Base-by-base conservation (phyloP, 2,797 vertebrate genomes). In the Kryptopterus vitreolus region DNA sequence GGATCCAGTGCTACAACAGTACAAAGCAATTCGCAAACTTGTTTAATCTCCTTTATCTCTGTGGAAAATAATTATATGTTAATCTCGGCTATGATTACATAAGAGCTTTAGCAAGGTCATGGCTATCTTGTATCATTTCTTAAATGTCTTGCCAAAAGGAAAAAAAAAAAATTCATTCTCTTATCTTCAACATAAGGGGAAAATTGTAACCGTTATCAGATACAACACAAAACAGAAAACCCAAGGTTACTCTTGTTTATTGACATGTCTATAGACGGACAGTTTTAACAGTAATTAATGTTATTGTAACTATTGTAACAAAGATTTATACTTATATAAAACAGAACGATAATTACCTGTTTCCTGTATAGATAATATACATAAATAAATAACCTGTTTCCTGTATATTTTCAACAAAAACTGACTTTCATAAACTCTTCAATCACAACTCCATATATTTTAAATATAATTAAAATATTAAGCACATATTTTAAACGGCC, bases 211-310 rank as follows among this genome's bases (percentile, higher is more conserved):
- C 24, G 22, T 22, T 78, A 48, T 58, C 31, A 69, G 50, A 59
- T 31, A 58, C 63, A 77, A 43, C 16, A 24, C 15, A 63, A 38
- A 63, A 38, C 24, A 22, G 4, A 71, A 73, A 74, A 9, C 33
- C 43, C 78, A 80, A 80, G 78, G 78, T 80, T 65, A 74, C 10
- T 55, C 29, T 52, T 70, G 48, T 2, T 70, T 52, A 5, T 70
- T 29, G 50, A 29, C 12, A 7, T 52, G 50, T 50, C 9, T 20
- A n/a, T n/a, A n/a, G n/a, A n/a, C n/a, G n/a, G n/a, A n/a, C n/a
- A 52, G 9, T 29, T 70, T 29, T 52, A 52, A 5, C 10, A 70
- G 9, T 3, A 20, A 20, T 70, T 70, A 52, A 29, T 29, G 68
- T 46, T 68, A 68, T n/a, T 24, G 2, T 43, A 15, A 43, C 38